Percentiles rank a stretch among this genome's conserved stretches.
Conservation (phyloP, 2,113 vertebrate genomes). For the Gavia stellata region DNA sequence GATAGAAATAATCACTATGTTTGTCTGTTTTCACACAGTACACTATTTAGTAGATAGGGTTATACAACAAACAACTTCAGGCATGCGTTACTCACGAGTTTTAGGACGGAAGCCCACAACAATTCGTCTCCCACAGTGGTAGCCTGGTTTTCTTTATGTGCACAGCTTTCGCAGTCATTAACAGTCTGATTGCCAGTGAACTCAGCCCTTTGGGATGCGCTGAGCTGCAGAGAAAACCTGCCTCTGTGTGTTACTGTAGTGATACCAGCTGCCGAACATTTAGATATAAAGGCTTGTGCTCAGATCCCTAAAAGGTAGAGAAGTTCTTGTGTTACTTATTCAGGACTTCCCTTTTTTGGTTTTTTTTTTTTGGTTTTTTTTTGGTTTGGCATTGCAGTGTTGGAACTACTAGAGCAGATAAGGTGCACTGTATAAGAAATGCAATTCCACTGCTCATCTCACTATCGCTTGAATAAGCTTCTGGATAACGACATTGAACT, state of each 20-base stretch:
- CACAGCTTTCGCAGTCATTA: background rate
- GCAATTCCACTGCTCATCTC: background rate
- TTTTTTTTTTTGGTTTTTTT: background rate
- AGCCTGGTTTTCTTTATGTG: background rate
- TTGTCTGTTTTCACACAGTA: background rate
- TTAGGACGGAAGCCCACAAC: background rate
- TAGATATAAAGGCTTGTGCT: background rate
- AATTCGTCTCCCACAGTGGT: accelerated
- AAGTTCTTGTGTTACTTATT: background rate
- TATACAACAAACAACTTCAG: background rate
- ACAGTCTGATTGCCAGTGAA: background rate
- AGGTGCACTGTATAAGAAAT: background rate
- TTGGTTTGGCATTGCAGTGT: background rate
- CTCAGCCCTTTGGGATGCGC: background rate
- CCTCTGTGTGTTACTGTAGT: no score
- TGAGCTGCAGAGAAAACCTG: background rate
- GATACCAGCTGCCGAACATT: background rate
- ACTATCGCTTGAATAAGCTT: background rate
- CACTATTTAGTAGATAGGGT: accelerated
- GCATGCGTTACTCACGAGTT: accelerated
- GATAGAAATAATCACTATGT: no score
- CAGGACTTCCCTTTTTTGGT: background rate
- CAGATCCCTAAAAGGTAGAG: background rate
- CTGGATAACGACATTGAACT: accelerated
- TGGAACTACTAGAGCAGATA: background rate